phyloP scores from a whole-genome alignment of 2,888 invertebrate species.

The Brassicogethes aeneus region DNA sequence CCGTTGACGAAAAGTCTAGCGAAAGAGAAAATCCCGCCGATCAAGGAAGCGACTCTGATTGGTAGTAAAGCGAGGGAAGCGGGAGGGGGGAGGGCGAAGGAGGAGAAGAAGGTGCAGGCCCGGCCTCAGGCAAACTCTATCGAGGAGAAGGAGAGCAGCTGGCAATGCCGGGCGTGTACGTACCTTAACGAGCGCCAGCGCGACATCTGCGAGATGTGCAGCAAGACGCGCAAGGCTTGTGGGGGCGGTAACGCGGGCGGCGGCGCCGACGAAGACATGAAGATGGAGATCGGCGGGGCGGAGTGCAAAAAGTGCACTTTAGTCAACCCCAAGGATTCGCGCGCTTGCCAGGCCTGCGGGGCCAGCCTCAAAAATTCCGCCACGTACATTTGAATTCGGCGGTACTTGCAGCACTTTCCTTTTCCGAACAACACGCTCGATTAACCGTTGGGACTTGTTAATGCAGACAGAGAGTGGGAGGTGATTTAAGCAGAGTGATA shows the following conservation, averaged over 20 bases:
- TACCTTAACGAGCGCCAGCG: slow-evolving; percentile 49
- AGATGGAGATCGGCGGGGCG: slow-evolving; percentile 62
- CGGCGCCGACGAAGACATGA: slow-evolving; percentile 42
- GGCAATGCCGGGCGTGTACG: slow-evolving; percentile 67
- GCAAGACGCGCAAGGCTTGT: slow-evolving; percentile 46
- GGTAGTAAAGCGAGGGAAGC: slow-evolving; percentile 14
- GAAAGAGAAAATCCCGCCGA: slow-evolving; percentile 4
- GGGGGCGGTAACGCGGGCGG: no score
- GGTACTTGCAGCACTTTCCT: no score
- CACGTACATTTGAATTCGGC: slow-evolving; percentile 64
- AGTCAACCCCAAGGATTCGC: slow-evolving; percentile 59
- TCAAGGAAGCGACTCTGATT: slow-evolving; percentile 2
- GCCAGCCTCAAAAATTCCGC: slow-evolving; percentile 62
- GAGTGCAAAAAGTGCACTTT: slow-evolving; percentile 69
- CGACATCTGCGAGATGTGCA: slow-evolving; percentile 68
- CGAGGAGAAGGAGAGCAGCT: slow-evolving; percentile 36
- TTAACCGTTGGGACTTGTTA: no score
- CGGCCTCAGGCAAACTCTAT: no score
- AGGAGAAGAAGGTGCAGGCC: slow-evolving; percentile 13
- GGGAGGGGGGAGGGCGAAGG: slow-evolving; percentile 23
- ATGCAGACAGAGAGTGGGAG: no score
- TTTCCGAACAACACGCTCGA: no score
- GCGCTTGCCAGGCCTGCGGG: slow-evolving; percentile 59
- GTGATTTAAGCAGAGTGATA: no score
- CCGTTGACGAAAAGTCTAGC: slow-evolving; percentile 13